phyloP scores from a whole-genome alignment of 2,113 vertebrate genomes.

The Trinectes maculatus region DNA sequence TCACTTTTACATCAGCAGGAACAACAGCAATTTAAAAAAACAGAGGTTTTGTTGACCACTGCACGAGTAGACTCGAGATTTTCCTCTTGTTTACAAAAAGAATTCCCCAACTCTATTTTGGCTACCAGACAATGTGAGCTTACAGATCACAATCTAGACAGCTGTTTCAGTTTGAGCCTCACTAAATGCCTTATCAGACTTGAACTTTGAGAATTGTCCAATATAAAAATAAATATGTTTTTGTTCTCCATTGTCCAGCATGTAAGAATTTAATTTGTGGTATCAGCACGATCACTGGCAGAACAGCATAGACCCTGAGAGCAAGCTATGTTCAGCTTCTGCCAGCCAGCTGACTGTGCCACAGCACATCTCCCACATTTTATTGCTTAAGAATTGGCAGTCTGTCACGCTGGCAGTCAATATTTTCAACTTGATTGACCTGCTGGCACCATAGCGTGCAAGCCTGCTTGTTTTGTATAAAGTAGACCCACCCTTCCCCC shows the following conservation, averaged over 20 bases:
- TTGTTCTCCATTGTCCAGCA: conserved; percentile 31
- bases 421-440: conserved; percentile 43
- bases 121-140: conserved; percentile 14
- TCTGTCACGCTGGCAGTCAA: conserved; percentile 39
- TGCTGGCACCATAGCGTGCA: conserved; percentile 17
- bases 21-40: conserved; percentile 61
- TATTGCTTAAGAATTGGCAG: conserved; percentile 37
- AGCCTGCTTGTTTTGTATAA: neutral
- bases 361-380: conserved; percentile 25
- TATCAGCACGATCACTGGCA: conserved; percentile 42
- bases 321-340: neutral
- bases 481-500: neutral
- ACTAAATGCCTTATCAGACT: conserved; percentile 33
- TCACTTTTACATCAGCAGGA: conserved; percentile 35
- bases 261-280: conserved; percentile 32
- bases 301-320: conserved; percentile 15
- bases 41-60: conserved; percentile 43
- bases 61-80: conserved; percentile 26
- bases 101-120: conserved; percentile 52
- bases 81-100: conserved; percentile 25
- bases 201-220: conserved; percentile 17
- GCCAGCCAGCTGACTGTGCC: conserved; percentile 31
- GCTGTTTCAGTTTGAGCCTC: conserved; percentile 29
- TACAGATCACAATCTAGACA: conserved; percentile 11
- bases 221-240: conserved; percentile 26